Evolutionary conservation across 2,888 invertebrate species (phyloP), one percentile per base, ranked within the genome.

Genomic region (Machimus rusticus): DNA sequence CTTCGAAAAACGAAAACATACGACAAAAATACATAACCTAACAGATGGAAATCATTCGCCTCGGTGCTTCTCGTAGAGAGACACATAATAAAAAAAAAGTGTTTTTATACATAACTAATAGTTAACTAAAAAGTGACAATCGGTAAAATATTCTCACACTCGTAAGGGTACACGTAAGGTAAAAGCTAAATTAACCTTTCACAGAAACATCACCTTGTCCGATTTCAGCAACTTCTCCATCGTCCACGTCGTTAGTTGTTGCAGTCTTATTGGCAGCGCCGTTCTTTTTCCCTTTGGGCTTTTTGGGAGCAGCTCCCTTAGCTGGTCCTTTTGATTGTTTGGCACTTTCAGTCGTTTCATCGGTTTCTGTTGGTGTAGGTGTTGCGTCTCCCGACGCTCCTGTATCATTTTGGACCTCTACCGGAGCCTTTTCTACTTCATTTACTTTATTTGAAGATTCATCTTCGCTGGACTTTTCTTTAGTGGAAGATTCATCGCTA

Each of bases 121-220:
- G 51, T 55, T 82, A 82, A 66, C 23, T 82, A 66, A 82, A 82
- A 82, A 57, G 14, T 28, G 51, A 79, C 51, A 79, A n/a, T 79
- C 51, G 79, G 28, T 79, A 79, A 51, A 79, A 51, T 79, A 51
- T 79, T 14, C 23, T 79, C 79, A 79, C 51, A 79, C 79, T 82
- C 66, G 51, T 57, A 82, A 81, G 51, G 66, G 51, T 66, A 66
- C 19, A 66, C 51, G 37, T 28, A 43, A 46, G 46, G 14, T 55
- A 28, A 46, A 85, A 85, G 31, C 66, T 28, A 66, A 77, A 66
- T 88, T 88, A 88, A 87, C 86, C 89, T 86, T 89, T 88, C 55
- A 88, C 89, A 46, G 88, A 86, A 84, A 89, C 88, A 87, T 89
- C 89, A 85, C 89, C 88, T 81, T 87, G 87, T 66, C 88, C 89